Base-by-base conservation (phyloP, 53 echinoderm and acorn worm genomes). In the Apostichopus leukothele region DNA sequence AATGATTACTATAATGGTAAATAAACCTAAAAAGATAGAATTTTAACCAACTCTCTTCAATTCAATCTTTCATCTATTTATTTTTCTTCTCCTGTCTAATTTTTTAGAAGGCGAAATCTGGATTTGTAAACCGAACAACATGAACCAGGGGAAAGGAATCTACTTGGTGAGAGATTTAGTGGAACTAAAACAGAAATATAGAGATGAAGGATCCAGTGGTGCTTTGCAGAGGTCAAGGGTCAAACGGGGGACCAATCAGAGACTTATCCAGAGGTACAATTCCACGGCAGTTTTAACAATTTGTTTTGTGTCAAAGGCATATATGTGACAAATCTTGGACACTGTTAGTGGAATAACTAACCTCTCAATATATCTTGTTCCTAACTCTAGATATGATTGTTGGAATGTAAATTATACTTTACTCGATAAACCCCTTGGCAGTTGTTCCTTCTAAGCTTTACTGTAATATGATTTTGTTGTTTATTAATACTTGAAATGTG, bases 81-180 rank as follows among this genome's bases (percentile, higher is more conserved):
- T 8, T 57, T 57, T 57, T 5, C 9, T 57, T 57, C 1, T 57
- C 7, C 57, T 57, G 7, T 57, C 0, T 57, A 57, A 39, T 39
- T 76, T 12, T 79, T 53, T 80, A 99, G 99, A 99, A n/a, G 99
- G 99, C 5, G 99, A 99, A 60, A 94, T 92, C 12, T 99, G 96
- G 99, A 96, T 99, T 74, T 90, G 96, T 83, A 96, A 99, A 88
- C 96, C 99, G 4, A 99, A 95, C 75, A 94, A 96, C 61, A 96
- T 99, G 96, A 99, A 99, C 87, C 99, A 99, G 88, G 99, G 99
- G 12, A 99, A 99, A 86, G 99, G 99, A 4, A 99, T 96, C 87
- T 99, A 99, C 78, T 90, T 99, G 51, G 99, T 99, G 7, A 86
- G 93, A 74, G 99, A 96, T 74, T 85, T 93, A 26, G 83, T 57